A percentile compares a stretch with the other conserved stretches of the same genome.
Evolutionary conservation across 2,113 vertebrate genomes (phyloP).

Genomic region (Apaloderma vittatum): DNA sequence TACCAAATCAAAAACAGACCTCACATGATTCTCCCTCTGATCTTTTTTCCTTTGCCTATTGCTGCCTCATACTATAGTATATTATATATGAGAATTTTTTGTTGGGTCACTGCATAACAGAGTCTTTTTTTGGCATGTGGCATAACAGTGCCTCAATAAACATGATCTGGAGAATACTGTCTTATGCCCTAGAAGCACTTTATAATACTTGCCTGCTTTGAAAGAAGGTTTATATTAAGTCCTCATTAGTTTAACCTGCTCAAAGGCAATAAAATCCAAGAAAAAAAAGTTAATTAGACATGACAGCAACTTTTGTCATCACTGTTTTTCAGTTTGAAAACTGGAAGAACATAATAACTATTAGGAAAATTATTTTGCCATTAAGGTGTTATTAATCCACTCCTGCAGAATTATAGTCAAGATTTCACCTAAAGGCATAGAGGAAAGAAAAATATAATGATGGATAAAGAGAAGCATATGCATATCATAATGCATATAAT

Average conservation of each 20-base stretch:
- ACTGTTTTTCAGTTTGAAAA: background rate
- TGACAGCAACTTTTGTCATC: background rate
- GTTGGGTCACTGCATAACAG: background rate
- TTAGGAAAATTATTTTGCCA: background rate
- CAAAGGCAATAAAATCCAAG: background rate
- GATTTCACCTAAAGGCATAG: background rate
- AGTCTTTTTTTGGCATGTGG: background rate
- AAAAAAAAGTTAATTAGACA: background rate
- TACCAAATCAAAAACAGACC: background rate
- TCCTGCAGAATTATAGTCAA: background rate
- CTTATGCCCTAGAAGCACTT: background rate
- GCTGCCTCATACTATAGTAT: background rate
- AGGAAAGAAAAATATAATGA: background rate
- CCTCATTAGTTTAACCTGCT: background rate
- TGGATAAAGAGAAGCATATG: background rate
- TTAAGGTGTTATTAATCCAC: background rate
- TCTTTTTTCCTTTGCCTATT: background rate
- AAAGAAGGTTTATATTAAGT: background rate
- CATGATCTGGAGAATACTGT: background rate
- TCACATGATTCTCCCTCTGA: background rate
- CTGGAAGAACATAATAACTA: background rate
- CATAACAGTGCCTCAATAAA: background rate
- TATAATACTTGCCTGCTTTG: background rate
- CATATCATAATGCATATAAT: background rate
- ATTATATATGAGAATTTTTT: background rate